A percentile compares a stretch with the other conserved stretches of the same genome.
phyloP scores from a whole-genome alignment of 2,113 vertebrate species.

The Petaurus breviceps region DNA sequence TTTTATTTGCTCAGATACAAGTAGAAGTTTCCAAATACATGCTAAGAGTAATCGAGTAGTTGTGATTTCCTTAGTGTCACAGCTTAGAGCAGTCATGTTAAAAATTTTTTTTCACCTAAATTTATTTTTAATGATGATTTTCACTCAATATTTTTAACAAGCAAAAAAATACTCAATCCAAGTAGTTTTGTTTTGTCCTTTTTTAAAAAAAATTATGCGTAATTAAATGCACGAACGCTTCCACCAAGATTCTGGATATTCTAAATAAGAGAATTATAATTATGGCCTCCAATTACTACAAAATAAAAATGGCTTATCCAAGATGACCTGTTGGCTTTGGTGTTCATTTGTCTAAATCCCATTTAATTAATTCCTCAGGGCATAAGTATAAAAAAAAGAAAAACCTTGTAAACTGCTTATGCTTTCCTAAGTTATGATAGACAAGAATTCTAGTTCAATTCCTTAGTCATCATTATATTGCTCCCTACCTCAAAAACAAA shows the following conservation, averaged over 20 bases:
- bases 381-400: constrained; percentile 45
- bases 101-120: constrained; percentile 38
- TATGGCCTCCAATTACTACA: constrained; percentile 79
- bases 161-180: neutral
- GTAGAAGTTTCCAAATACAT: neutral
- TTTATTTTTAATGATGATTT: constrained; percentile 65
- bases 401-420: constrained; percentile 69
- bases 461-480: constrained; percentile 61
- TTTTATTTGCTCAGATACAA: neutral
- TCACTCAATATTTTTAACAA: constrained; percentile 7
- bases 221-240: constrained; percentile 74
- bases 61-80: neutral
- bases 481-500: constrained; percentile 50
- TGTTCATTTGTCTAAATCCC: constrained; percentile 77
- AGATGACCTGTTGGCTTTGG: constrained; percentile 66
- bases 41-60: neutral
- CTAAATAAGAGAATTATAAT: constrained; percentile 78
- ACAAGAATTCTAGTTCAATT: constrained; percentile 68
- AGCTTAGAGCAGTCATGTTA: neutral
- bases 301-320: constrained; percentile 79
- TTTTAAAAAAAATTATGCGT: constrained; percentile 53
- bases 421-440: constrained; percentile 58
- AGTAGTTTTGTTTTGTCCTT: neutral
- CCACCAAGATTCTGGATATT: constrained; percentile 69
- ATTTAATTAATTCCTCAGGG: constrained; percentile 80